Evolutionary conservation across 1,140 invertebrate species (phyloP), one percentile per base, ranked within the genome.

Genomic region (Augochlora pura): DNA sequence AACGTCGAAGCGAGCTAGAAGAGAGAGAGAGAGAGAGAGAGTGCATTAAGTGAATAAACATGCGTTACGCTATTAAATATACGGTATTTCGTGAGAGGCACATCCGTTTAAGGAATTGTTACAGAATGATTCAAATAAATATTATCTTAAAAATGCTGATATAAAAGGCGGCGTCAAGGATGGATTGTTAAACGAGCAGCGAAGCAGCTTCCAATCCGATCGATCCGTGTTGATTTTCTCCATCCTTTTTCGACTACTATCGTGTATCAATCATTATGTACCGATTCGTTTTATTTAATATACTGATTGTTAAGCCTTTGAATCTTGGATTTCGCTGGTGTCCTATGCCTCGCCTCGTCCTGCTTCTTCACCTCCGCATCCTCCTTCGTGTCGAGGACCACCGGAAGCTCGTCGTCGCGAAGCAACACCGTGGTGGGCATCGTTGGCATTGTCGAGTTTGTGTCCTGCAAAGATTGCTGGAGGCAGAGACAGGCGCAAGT

Each of bases 391-490:
- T 75, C 70, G 52, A 83, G 16, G 2, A 69, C 3, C 10, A 85
- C 38, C 2, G 83, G 76, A 25, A 80, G 32, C 0, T 85, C 82
- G 1, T 68, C 81, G 1, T 91, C 83, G 0, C 90, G 83, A 12
- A 91, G 49, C 9, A 91, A 16, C 14, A n/a, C 21, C 7, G 87
- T 62, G 0, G 89, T 79, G 5, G 83, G 59, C 2, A 85, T 73
- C 1, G 87, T 70, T 4, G 82, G 60, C 10, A 57, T 14, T 0
- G 83, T 89, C 1, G 74, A 7, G 59, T 89, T 90, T 6, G 87
- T 88, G 1, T 90, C 88, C n/a, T 86, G 73, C 42, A 91, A 38
- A 10, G 90, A 91, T 91, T 91, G 90, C 89, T 91, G 32, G 38
- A 77, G 7, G 38, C n/a, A 16, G 25, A 32, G 54, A 5, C 12